Evolutionary conservation across 2,113 vertebrate genomes (phyloP), one percentile per base, ranked within the genome.

Genomic region (Nesoenas mayeri): DNA sequence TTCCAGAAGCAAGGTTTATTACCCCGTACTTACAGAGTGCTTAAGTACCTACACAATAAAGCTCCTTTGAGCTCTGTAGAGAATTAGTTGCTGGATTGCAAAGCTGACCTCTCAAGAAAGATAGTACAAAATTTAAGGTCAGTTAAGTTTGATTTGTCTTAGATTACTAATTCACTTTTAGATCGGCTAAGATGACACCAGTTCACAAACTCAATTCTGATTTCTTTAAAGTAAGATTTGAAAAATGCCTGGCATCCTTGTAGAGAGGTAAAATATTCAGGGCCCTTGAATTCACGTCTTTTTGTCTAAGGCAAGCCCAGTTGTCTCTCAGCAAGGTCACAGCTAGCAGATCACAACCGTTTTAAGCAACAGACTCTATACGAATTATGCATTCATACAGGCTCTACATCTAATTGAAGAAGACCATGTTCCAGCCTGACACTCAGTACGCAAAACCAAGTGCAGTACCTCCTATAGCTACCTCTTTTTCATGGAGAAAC

Each of bases 1-100:
- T 95, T 95, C 87, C 67, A 93, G 93, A 73, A 94, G 79, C 60
- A 89, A 9, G 69, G 87, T 91, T 96, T 97, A 96, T 95, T 95
- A 96, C 89, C 44, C 32, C 84, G 57, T 91, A 57, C 91, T 95
- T 93, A 89, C 42, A 56, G 85, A 90, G 47, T 93, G 58, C 75
- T 91, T 88, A 95, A 93, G n/a, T 83, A 92, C 67, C 75, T 94
- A 29, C 48, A 61, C 15, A 48, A 64, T 88, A 42, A 94, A 95
- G 87, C 78, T 94, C 71, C 82, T 89, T 87, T 90, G 72, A 91
- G 69, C 50, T 86, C 79, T 79, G 67, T 36, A 78, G 50, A 48
- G 85, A 89, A 95, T 96, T 77, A 85, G 66, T 50, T 86, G 15
- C 75, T 91, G 70, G 78, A 91, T 93, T 4, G 6, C 31, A 88